Conservation (phyloP, 2,797 vertebrate genomes). For the Cryptoblepharus egeriae region DNA sequence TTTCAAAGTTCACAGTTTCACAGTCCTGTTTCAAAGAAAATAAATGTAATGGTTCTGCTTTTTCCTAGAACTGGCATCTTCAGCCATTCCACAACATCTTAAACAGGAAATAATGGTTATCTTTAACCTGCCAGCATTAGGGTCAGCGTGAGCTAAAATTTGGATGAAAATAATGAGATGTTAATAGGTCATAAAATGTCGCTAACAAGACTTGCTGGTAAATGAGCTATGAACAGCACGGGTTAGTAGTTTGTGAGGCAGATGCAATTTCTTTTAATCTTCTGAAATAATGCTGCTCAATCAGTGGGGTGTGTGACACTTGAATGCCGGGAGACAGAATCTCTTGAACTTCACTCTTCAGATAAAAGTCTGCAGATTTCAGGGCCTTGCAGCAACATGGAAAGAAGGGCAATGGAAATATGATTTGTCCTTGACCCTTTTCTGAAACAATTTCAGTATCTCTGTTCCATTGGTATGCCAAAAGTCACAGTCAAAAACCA, state of each 20-base stretch:
- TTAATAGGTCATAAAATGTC: background rate
- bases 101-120: background rate
- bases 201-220: conserved; percentile 7
- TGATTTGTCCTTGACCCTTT: background rate
- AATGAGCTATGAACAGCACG: conserved; percentile 18
- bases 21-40: background rate
- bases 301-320: background rate
- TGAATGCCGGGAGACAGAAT: no score
- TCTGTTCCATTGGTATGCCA: background rate
- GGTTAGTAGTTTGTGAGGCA: background rate
- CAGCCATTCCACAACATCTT: background rate
- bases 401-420: background rate
- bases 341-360: background rate
- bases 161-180: conserved; percentile 16
- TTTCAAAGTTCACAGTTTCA: no score
- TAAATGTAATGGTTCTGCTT: background rate
- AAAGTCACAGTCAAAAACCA: background rate
- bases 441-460: background rate
- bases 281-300: conserved; percentile 10
- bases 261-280: background rate
- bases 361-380: background rate
- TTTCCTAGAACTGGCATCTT: background rate
- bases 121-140: conserved; percentile 2
- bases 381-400: no score
- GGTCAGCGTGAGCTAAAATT: conserved; percentile 6